phyloP scores from a whole-genome alignment of 2,888 invertebrate genomes.

The Conus canariensis region DNA sequence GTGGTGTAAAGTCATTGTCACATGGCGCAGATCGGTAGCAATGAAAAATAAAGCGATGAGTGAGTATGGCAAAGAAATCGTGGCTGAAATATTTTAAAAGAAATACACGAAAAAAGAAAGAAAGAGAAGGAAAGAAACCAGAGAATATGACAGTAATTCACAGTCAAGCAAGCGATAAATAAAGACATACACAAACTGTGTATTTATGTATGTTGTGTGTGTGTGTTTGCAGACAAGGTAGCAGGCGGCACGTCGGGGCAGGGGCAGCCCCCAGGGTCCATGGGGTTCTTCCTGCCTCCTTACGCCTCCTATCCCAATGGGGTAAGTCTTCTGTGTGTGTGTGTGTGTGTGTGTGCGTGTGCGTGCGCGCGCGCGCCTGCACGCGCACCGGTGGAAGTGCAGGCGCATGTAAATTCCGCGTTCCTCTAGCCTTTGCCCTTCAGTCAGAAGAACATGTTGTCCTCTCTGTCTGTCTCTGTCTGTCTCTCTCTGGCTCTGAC shows the following conservation, averaged over 20 bases:
- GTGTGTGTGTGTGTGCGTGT: conserved; percentile 20
- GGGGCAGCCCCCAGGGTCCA: conserved; percentile 47
- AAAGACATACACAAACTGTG: no score
- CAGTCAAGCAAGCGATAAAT: no score
- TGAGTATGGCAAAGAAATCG: neutral
- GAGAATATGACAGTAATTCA: no score
- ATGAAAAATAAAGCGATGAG: neutral
- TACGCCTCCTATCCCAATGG: conserved; percentile 67
- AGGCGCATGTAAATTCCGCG: neutral
- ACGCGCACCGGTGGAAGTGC: neutral
- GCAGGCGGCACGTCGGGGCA: conserved; percentile 46
- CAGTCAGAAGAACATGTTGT: neutral
- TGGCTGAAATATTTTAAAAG: no score
- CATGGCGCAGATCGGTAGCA: no score
- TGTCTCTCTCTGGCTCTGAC: neutral
- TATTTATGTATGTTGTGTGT: neutral
- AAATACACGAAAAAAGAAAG: no score
- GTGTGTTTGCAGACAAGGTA: neutral
- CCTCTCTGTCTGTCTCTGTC: neutral
- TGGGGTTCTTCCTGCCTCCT: conserved; percentile 60
- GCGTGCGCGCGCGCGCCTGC: neutral
- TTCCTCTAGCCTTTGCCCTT: neutral
- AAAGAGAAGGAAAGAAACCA: no score
- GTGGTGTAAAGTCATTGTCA: no score
- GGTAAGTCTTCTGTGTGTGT: conserved; percentile 55